Conservation (phyloP, 35 echinoderm and acorn worm genomes). For the Antedon bifida region DNA sequence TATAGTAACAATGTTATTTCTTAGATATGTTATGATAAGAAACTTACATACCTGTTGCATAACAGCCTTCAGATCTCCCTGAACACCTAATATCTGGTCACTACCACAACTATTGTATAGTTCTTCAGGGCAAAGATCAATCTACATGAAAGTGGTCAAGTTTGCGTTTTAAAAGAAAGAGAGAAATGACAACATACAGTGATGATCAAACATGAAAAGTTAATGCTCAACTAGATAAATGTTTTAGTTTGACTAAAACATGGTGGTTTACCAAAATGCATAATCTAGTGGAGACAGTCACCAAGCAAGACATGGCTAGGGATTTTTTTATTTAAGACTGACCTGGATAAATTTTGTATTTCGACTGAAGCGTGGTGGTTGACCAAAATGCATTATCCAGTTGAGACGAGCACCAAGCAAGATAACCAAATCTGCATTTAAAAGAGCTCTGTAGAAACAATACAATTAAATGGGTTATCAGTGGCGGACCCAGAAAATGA, state of each 20-base stretch:
- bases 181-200: no score
- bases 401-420: constrained; percentile 59
- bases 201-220: no score
- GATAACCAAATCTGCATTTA: constrained; percentile 85
- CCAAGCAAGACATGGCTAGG: no score
- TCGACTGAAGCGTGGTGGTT: constrained; percentile 46
- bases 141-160: constrained; percentile 5
- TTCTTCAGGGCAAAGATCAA: constrained; percentile 95
- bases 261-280: no score
- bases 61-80: constrained; percentile 52
- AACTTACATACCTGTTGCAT: constrained; percentile 50
- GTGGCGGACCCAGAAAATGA: no score
- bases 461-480: background rate
- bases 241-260: no score
- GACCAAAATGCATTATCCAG: constrained; percentile 84
- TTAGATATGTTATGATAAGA: no score
- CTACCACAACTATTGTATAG: constrained; percentile 72
- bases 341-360: constrained; percentile 84
- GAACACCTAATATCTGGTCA: constrained; percentile 49
- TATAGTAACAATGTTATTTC: background rate
- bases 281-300: no score
- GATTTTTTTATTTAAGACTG: background rate
- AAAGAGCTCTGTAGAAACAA: constrained; percentile 49
- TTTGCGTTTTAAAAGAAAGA: no score
- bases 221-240: no score